phyloP scores from a whole-genome alignment of 2,888 invertebrate genomes.

The Anarsia innoxiella region DNA sequence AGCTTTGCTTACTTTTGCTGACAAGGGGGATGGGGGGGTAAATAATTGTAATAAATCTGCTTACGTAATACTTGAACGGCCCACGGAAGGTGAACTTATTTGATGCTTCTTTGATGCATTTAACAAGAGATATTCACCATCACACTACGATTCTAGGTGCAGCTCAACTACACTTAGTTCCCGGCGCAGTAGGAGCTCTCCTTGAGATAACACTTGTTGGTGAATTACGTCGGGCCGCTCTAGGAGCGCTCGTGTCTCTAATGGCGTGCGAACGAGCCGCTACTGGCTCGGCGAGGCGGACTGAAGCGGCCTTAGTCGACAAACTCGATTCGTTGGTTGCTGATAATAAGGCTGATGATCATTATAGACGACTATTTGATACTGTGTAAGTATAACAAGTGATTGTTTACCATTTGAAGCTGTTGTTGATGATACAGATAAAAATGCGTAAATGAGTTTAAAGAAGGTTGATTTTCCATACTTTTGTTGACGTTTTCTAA shows the following conservation, averaged over 20 bases:
- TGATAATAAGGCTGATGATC: slow-evolving; percentile 95
- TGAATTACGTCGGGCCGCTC: slow-evolving; percentile 90
- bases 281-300: slow-evolving; percentile 90
- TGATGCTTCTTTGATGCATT: too few relatives aligned
- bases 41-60: too few relatives aligned
- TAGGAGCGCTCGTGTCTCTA: slow-evolving; percentile 95
- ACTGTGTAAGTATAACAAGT: slow-evolving; percentile 97
- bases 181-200: slow-evolving; percentile 94
- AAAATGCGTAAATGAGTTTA: too few relatives aligned
- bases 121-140: too few relatives aligned
- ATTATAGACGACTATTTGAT: slow-evolving; percentile 93
- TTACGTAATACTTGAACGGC: too few relatives aligned
- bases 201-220: slow-evolving; percentile 94
- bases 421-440: too few relatives aligned
- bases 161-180: slow-evolving; percentile 91
- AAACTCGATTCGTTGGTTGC: slow-evolving; percentile 94
- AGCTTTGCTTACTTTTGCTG: too few relatives aligned
- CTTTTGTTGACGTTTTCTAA: too few relatives aligned
- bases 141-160: slow-evolving; percentile 73
- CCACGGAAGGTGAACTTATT: too few relatives aligned
- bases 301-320: slow-evolving; percentile 95
- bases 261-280: slow-evolving; percentile 93
- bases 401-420: too few relatives aligned
- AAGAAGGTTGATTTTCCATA: too few relatives aligned
- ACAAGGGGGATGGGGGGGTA: too few relatives aligned